Evolutionary conservation across 2,113 vertebrate genomes (phyloP).

Genomic region (Bos javanicus): DNA sequence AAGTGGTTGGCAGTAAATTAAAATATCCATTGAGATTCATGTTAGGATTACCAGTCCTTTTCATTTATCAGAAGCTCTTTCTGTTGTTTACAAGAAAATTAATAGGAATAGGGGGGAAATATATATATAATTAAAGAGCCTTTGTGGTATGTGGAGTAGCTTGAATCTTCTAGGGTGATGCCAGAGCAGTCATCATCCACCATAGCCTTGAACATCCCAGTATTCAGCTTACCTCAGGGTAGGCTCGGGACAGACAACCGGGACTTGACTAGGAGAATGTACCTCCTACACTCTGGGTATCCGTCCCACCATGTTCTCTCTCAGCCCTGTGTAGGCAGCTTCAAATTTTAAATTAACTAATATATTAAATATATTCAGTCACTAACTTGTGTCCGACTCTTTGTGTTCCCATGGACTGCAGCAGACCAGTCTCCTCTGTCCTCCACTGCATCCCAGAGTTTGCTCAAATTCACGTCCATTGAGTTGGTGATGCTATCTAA

Average conservation of each 20-base stretch:
- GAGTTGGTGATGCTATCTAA: neutral
- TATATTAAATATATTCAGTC: neutral
- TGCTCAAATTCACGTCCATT: neutral
- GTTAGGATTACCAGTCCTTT: neutral
- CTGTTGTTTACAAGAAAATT: neutral
- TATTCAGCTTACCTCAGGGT: fast-evolving
- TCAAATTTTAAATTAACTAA: neutral
- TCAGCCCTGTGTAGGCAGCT: neutral
- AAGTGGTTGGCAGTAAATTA: neutral
- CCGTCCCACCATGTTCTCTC: neutral
- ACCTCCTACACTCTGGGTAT: neutral
- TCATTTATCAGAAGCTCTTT: neutral
- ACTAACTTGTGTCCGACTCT: neutral
- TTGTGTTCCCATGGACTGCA: neutral
- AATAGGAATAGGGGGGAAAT: neutral
- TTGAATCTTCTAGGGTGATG: neutral
- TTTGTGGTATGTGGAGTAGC: neutral
- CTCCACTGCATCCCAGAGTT: neutral
- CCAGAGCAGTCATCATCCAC: neutral
- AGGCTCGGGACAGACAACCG: neutral
- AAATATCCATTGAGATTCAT: neutral
- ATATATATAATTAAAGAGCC: neutral
- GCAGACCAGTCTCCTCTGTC: neutral
- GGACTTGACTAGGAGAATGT: neutral
- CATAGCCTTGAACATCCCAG: neutral